Base-by-base conservation (phyloP, 2,797 vertebrate genomes). In the Rhinogobio ventralis region DNA sequence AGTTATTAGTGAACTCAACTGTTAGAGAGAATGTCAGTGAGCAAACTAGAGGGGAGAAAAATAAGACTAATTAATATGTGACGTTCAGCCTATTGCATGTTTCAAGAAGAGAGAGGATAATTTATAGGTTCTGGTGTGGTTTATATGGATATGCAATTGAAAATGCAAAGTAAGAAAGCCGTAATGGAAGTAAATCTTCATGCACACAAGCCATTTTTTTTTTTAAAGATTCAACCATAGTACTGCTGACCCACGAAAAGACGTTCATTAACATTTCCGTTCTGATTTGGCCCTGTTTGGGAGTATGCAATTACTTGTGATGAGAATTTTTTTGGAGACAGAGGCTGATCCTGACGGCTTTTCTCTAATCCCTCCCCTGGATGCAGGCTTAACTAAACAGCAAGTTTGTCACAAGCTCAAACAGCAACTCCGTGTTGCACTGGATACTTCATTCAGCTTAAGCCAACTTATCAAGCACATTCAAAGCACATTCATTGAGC, bases 401-500 rank as follows among this genome's bases (percentile, higher is more conserved):
- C 92, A 92, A 94, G 94, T 94, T 94, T 95, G 93, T 93, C 94
- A 94, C 93, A 93, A 93, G 94, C 94, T 95, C 93, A 93, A 93
- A 93, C 93, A 94, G 92, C 91, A 91, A 93, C 94, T 94, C 94
- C 93, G 92, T 94, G 93, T 94, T 95, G 92, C 92, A 93, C 88
- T 92, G 93, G 92, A 93, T 91, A 92, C 93, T 93, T 94, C 93
- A 93, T 95, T 95, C 94, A 95, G 95, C 93, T 94, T 95, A 95
- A 95, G 95, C 94, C 95, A 95, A 95, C 92, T 95, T 95, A 95
- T 96, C 95, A 95, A 95, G 93, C 94, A 92, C 94, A 94, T 95
- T 94, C 95, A 95, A 95, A 95, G 94, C 94, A 93, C 94, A 93
- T 95, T 93, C 93, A 95, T 92, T 95, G 93, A 95, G 94, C 95